Conservation (phyloP, 2,888 invertebrate genomes). For the Andrena fulva region DNA sequence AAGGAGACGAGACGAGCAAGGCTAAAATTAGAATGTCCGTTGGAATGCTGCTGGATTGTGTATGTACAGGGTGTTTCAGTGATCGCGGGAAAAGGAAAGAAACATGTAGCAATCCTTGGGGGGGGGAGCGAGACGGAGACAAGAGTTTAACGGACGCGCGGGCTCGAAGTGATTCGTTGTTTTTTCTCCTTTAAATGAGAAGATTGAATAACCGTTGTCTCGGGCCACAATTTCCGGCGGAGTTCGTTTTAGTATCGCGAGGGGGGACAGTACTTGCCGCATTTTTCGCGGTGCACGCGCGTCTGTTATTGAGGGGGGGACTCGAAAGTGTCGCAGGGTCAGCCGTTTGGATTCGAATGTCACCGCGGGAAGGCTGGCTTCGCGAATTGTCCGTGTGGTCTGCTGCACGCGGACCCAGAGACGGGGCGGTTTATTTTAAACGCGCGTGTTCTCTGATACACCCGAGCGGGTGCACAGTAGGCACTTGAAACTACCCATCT, state of each 20-base stretch:
- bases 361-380: slow-evolving; percentile 9
- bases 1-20: slow-evolving; percentile 63
- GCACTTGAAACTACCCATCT: neutral
- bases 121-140: slow-evolving; percentile 15
- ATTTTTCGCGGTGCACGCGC: neutral
- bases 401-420: neutral
- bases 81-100: slow-evolving; percentile 51
- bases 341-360: slow-evolving; percentile 26
- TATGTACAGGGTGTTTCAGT: slow-evolving; percentile 75
- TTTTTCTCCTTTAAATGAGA: neutral
- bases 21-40: slow-evolving; percentile 82
- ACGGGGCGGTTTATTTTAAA: slow-evolving; percentile 46
- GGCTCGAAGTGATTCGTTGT: slow-evolving; percentile 39
- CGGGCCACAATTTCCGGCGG: slow-evolving; percentile 26
- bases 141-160: slow-evolving; percentile 46
- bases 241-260: slow-evolving; percentile 25
- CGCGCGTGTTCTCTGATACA: slow-evolving; percentile 12
- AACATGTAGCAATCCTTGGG: neutral
- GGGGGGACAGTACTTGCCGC: neutral
- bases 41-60: slow-evolving; percentile 77
- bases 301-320: neutral
- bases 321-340: slow-evolving; percentile 51
- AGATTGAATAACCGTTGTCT: slow-evolving; percentile 30
- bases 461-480: neutral
- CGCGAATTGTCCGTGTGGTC: slow-evolving; percentile 8